Evolutionary conservation across 2,113 vertebrate genomes (phyloP).

Genomic region (Neodon shergylaensis): DNA sequence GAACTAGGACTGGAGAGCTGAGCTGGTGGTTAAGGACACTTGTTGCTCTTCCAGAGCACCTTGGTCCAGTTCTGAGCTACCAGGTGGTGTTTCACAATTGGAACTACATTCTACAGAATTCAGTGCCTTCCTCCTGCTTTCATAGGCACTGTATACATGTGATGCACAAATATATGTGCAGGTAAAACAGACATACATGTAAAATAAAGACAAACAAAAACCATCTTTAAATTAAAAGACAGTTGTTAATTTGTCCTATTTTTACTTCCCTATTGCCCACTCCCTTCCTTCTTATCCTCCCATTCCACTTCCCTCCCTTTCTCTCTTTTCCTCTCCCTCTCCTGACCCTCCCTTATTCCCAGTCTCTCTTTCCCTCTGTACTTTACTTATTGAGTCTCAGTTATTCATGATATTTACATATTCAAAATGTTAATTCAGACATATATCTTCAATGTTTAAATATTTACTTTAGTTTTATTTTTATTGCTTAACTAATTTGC

Average conservation of each 20-base stretch:
- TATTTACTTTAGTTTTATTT: too few relatives aligned
- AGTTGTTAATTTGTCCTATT: background rate
- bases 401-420: background rate
- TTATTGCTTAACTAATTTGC: too few relatives aligned
- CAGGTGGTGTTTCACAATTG: background rate
- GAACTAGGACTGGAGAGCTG: too few relatives aligned
- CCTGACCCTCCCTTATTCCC: background rate
- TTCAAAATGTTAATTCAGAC: too few relatives aligned
- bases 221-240: background rate
- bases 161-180: background rate
- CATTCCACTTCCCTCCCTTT: background rate
- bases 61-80: too few relatives aligned
- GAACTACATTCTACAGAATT: background rate
- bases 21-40: too few relatives aligned
- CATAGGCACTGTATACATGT: fast-evolving
- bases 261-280: too few relatives aligned
- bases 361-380: background rate
- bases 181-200: background rate
- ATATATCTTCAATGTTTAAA: too few relatives aligned
- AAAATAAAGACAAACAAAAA: background rate
- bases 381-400: background rate
- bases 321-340: background rate
- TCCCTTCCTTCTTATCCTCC: fast-evolving
- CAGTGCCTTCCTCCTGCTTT: too few relatives aligned
- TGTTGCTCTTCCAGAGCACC: too few relatives aligned